Base-by-base conservation (phyloP, 1,140 invertebrate genomes). In the Aphidius gifuensis region DNA sequence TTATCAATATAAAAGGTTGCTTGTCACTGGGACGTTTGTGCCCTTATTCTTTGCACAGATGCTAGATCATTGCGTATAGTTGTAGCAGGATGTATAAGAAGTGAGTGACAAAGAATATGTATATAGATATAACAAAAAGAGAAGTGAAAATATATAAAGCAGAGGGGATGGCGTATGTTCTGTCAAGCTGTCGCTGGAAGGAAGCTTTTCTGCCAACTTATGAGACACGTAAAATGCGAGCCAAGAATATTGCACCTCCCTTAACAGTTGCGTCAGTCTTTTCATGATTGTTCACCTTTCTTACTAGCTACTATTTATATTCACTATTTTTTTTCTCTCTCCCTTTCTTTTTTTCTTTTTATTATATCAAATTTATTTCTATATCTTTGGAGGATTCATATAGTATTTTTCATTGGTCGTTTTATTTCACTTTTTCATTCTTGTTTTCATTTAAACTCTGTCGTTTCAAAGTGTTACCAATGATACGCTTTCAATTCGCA, bases 171-270 rank as follows among this genome's bases (percentile, higher is more conserved):
- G 69, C n/a, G 73, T 77, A 77, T 78, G 74, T 77, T 76, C 75
- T 78, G 75, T 77, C 76, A 78, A 77, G 76, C 76, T 78, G 76
- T 78, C 76, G 76, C 74, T 76, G 70, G 75, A 74, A 72, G 70
- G 70, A 65, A 74, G 68, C 69, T 68, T 68, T 71, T 62, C 76
- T 78, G 76, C 74, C 76, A 78, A 77, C 76, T 77, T 76, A 77
- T 76, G 73, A 73, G 74, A 78, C 76, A 77, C 71, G 71, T 78
- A 75, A 72, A 78, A 77, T 75, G 67, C 69, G 68, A 74, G 71
- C 70, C 69, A 72, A 68, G 75, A 77, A 78, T 78, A 77, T 78
- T 77, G 76, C 75, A 68, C 57, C 67, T 64, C 63, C 66, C 66
- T 65, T 66, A 66, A 61, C 60, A 55, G 62, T 70, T 68, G 51